These are phyloP conservation scores for Buceros bicornis DNA, from an alignment of 2,797 vertebrate genomes.

Conservation along the genomic window DNA sequence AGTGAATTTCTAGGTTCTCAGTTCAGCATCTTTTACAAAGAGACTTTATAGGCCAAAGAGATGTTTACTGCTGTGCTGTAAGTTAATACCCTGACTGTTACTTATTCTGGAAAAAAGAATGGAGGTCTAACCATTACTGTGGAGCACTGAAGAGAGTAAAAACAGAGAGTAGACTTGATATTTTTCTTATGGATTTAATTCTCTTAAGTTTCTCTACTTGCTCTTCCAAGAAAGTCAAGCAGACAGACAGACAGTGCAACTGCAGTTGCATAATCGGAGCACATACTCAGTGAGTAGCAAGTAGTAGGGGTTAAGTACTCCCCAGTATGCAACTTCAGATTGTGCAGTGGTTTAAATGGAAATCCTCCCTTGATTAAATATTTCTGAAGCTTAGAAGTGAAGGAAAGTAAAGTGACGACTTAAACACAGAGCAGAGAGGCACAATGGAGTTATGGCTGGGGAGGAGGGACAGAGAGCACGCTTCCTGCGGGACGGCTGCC, in stretches of 20 bases:
- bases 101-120: not conserved
- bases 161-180: not conserved
- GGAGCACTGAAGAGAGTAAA: not conserved
- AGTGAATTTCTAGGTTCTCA: not conserved
- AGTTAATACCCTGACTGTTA: not conserved
- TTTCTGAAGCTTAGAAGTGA: not conserved
- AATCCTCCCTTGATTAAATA: constrained; percentile 24
- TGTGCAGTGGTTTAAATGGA: not conserved
- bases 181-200: not conserved
- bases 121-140: not conserved
- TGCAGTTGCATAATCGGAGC: fast-evolving
- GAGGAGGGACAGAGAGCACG: not conserved
- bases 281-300: not conserved
- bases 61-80: not conserved
- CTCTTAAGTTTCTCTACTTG: not conserved
- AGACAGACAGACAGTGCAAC: not conserved
- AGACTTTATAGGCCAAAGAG: not conserved
- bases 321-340: not conserved
- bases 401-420: not conserved
- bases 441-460: not conserved
- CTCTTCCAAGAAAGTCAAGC: not conserved
- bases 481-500: not conserved
- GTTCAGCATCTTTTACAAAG: not conserved
- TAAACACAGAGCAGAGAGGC: not conserved
- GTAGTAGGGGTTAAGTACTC: not conserved